Conservation (phyloP, 2,888 invertebrate species). For the Epistrophe eligans region DNA sequence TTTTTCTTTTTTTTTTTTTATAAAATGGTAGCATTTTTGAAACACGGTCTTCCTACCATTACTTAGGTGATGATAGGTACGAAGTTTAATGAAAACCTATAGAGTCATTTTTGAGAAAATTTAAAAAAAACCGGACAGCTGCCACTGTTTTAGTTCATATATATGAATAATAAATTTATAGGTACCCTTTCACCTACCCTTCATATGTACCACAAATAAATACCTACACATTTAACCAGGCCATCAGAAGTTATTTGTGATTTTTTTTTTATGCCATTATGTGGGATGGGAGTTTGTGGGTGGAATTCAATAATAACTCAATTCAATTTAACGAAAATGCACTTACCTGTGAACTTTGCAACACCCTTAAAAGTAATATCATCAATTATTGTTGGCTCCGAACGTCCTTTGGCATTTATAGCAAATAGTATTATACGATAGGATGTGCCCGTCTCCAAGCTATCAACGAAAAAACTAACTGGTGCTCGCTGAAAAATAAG, state of each 20-base stretch:
- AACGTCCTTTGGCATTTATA: constrained; percentile 93
- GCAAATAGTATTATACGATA: constrained; percentile 93
- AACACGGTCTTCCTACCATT: too few species aligned
- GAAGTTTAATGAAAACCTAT: too few species aligned
- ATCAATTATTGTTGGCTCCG: constrained; percentile 92
- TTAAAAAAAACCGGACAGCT: too few species aligned
- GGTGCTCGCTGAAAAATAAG: constrained; percentile 81
- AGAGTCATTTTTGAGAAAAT: too few species aligned
- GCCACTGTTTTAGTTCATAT: too few species aligned
- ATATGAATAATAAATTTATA: too few species aligned
- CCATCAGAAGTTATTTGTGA: background rate
- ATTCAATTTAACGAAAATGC: constrained; percentile 67
- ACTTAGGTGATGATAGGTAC: too few species aligned
- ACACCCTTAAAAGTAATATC: constrained; percentile 94
- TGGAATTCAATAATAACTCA: constrained; percentile 47
- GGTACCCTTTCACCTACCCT: too few species aligned
- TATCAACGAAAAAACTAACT: constrained; percentile 83
- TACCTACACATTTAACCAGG: background rate
- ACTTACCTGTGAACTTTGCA: constrained; percentile 93
- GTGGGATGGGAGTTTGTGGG: background rate
- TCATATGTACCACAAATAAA: too few species aligned
- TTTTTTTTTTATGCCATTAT: background rate
- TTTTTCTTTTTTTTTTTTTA: too few species aligned
- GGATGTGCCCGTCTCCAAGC: constrained; percentile 89
- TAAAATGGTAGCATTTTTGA: too few species aligned